A percentile compares a stretch with the other conserved stretches of the same genome.
Conservation (phyloP, 2,113 vertebrate species). For the Corvus hawaiiensis region DNA sequence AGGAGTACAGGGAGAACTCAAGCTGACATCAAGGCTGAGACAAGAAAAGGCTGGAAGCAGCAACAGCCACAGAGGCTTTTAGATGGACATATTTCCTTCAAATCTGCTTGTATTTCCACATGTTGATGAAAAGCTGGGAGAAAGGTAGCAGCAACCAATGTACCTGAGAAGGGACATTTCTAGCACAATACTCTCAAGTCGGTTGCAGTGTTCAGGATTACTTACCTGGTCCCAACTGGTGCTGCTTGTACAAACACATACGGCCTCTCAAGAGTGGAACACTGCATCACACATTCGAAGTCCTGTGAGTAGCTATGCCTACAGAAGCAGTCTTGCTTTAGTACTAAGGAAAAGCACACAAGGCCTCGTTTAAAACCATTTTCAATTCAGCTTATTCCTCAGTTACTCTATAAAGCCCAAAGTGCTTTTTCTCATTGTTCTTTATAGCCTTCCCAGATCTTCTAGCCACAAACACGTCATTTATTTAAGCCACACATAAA, state of each 20-base stretch:
- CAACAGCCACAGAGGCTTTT: neutral
- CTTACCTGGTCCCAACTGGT: neutral
- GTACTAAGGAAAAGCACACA: neutral
- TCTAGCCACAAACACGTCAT: constrained; percentile 25
- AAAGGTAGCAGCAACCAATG: neutral
- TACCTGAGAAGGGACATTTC: neutral
- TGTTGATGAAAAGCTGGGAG: accelerated
- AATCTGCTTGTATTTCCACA: neutral
- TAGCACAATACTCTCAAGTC: neutral
- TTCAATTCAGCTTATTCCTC: neutral
- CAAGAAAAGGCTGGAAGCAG: neutral
- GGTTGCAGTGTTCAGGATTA: neutral
- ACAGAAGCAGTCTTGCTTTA: neutral
- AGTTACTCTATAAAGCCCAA: neutral
- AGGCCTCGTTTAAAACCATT: neutral
- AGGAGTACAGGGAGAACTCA: neutral
- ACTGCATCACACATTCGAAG: accelerated
- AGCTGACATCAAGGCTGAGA: neutral
- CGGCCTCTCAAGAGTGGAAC: neutral
- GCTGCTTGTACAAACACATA: neutral
- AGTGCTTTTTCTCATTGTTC: constrained; percentile 11
- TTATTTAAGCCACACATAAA: constrained; percentile 41
- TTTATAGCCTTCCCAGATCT: neutral
- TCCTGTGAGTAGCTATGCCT: neutral
- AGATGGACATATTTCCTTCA: neutral